Base-by-base conservation (phyloP, 2,113 vertebrate genomes). In the Entelurus aequoreus region DNA sequence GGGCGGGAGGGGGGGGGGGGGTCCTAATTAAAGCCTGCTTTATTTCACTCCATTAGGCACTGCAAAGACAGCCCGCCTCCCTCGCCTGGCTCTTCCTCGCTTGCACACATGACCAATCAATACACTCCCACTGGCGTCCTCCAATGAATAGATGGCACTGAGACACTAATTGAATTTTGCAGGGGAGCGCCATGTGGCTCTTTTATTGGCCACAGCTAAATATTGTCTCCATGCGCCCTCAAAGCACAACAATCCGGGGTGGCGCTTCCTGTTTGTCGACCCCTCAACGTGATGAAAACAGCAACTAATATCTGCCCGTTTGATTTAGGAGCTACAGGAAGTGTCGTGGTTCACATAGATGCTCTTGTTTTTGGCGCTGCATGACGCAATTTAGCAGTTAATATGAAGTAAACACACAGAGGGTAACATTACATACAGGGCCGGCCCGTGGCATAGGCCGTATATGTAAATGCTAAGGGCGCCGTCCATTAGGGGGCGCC, bases 21-120 rank as follows among this genome's bases (percentile, higher is more conserved):
- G 91, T 81, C 84, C 92, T 95, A 94, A 96, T 98, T 94, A 94
- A 91, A 92, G 91, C 92, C 92, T 93, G 92, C 90, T 94, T 98
- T 93, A 94, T 92, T 94, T 93, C 90, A 92, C 91, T 90, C 92
- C 91, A 95, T 96, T 98, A 96, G 92, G 89, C 93, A 94, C 91
- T 46, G 42, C 10, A 46, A 46, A 46, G 11, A 46, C 42, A 38
- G 5, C 55, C 5, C 40, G 12, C 16, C 5, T 12, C 55, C 12
- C 19, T 9, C 28, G 19, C 21, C 51, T 6, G 10, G 11, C 51
- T 21, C 88, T 80, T 87, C 90, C 89, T 91, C 63, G 60, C 89
- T 84, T 90, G 88, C 86, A 84, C 93, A 91, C 91, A 92, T 91
- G 94, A 93, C 94, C 81, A 91, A 93, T 95, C 93, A 92, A 91